Conservation (phyloP, 1,140 invertebrate species). For the Cheumatopsyche charites region DNA sequence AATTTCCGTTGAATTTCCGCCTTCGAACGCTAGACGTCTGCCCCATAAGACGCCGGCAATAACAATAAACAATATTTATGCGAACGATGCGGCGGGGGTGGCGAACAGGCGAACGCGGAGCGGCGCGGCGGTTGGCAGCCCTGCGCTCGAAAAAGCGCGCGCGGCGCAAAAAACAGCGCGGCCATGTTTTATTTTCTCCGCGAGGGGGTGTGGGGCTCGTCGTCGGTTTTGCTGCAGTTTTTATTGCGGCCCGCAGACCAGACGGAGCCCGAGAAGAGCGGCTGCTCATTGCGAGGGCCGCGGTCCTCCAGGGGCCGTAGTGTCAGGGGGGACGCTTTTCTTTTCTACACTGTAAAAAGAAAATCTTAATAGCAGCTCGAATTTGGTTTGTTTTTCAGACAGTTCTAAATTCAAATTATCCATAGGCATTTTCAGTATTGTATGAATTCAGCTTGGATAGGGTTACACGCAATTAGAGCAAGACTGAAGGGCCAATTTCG, state of each 20-base stretch:
- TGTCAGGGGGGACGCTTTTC: too few relatives aligned
- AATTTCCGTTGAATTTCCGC: too few relatives aligned
- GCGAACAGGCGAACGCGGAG: not conserved
- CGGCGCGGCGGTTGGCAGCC: slow-evolving; percentile 31
- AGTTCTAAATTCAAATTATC: too few relatives aligned
- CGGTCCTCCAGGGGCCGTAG: slow-evolving; percentile 3
- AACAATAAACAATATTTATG: slow-evolving; percentile 49
- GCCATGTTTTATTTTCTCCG: slow-evolving; percentile 49
- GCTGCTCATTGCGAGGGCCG: not conserved
- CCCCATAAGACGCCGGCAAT: slow-evolving; percentile 43
- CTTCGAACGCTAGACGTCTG: not conserved
- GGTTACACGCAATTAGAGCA: too few relatives aligned
- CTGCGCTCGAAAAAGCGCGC: slow-evolving; percentile 42
- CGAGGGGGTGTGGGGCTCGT: not conserved
- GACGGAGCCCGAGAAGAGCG: slow-evolving; percentile 45
- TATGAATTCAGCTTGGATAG: too few relatives aligned
- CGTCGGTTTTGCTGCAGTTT: slow-evolving; percentile 43
- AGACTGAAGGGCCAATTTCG: too few relatives aligned
- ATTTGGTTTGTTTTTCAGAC: too few relatives aligned
- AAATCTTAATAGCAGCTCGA: too few relatives aligned
- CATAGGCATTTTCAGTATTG: too few relatives aligned
- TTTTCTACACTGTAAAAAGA: too few relatives aligned
- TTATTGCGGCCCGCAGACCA: slow-evolving; percentile 48
- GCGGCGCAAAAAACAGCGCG: slow-evolving; percentile 47
- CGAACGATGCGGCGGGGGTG: too few relatives aligned